Base-by-base conservation (phyloP, 2,797 vertebrate species). In the Cetoscarus ocellatus region DNA sequence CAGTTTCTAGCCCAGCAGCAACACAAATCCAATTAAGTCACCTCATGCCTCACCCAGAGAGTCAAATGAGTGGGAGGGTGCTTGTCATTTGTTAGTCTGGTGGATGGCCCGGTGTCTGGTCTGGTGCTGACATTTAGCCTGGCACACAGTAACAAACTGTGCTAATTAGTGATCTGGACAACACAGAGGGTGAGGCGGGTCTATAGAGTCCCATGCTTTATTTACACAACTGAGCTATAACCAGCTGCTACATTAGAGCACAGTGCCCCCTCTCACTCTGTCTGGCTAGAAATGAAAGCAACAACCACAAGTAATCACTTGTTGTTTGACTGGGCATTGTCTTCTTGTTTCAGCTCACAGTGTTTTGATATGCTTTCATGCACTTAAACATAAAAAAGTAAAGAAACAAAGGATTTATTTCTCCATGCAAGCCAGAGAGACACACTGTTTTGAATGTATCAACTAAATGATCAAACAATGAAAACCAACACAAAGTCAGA, bases 111-210 rank as follows among this genome's bases (percentile, higher is more conserved):
- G 0, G 15, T 61, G 67, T 65, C 77, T 67, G 44, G 11, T 53
- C 56, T 63, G 61, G 43, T 55, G 61, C 49, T 84, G 85, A 79
- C 80, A 86, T 88, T 87, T 85, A 81, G 27, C 65, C 43, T 55
- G 14, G 43, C 49, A 48, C 66, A 39, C 51, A 9, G 17, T 50
- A 74, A 68, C 45, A 67, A 81, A 72, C 49, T 15, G 67, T 59
- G 18, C 61, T 64, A 62, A 79, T 86, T 40, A 67, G 17, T 65
- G 52, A 52, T 51, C 44, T 45, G 62, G 56, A 57, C 52, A n/a
- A 51, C 53, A 42, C 52, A 47, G 70, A 80, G 19, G 27, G 2
- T 13, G 12, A 51, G 19, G 27, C 44, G 17, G 6, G 27, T 66
- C 15, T 44, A 45, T 36, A 65, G 6, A 57, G 13, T 35, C 53